phyloP scores from a whole-genome alignment of 2,797 vertebrate species.

The Okamejei kenojei region DNA sequence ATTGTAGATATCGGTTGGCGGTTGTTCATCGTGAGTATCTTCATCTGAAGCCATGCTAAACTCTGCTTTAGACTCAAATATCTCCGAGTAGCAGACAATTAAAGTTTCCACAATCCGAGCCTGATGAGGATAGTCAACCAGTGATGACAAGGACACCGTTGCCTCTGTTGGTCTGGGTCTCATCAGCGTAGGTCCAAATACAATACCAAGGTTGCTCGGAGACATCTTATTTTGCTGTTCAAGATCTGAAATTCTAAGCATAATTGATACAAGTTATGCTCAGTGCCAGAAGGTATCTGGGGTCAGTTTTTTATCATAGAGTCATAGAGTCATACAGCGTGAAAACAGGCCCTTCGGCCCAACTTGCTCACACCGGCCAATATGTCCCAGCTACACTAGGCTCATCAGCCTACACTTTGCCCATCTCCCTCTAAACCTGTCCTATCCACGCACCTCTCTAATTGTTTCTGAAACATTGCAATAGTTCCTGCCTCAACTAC shows the following conservation, averaged over 20 bases:
- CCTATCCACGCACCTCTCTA: too few species aligned
- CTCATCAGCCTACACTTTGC: too few species aligned
- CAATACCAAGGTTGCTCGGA: constrained; percentile 84
- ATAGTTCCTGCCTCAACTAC: too few species aligned
- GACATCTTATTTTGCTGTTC: constrained; percentile 96
- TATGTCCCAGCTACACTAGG: too few species aligned
- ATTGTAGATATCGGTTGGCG: neutral
- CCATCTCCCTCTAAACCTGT: too few species aligned
- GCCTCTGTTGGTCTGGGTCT: constrained; percentile 83
- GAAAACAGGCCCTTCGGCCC: too few species aligned
- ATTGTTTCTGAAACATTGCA: too few species aligned
- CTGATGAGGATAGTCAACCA: constrained; percentile 95
- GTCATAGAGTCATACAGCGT: too few species aligned
- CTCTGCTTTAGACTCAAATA: constrained; percentile 59
- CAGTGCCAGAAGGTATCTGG: neutral
- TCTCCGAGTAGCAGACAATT: constrained; percentile 73
- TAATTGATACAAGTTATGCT: neutral
- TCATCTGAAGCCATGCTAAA: constrained; percentile 47
- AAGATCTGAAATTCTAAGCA: constrained; percentile 74
- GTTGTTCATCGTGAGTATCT: neutral
- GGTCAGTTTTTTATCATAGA: neutral
- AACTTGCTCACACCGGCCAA: too few species aligned
- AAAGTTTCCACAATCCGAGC: constrained; percentile 83
- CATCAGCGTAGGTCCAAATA: constrained; percentile 91
- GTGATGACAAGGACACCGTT: constrained; percentile 84